phyloP scores from a whole-genome alignment of 2,797 vertebrate species.

The Chaetodon trifasciatus region DNA sequence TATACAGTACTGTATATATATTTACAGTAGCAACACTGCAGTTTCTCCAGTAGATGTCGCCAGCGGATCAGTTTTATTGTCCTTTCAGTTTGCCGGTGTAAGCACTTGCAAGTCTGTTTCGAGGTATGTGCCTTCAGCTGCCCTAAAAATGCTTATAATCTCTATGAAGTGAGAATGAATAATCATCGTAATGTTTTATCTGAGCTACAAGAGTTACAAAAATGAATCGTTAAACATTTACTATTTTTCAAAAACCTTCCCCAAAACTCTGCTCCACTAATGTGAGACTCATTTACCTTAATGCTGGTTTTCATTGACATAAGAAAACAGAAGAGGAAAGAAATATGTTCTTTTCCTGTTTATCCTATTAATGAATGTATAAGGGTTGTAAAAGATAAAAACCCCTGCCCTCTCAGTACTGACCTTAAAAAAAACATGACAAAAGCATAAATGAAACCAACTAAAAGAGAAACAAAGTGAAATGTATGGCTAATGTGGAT shows the following conservation, averaged over 20 bases:
- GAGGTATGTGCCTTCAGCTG: not conserved
- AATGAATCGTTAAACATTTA: not conserved
- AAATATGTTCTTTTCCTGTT: not conserved
- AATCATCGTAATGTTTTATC: not conserved
- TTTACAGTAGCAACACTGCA: not conserved
- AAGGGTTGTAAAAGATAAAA: not conserved
- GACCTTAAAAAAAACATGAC: not conserved
- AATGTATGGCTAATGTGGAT: not conserved
- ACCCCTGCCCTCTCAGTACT: not conserved
- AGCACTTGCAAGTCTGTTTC: not conserved
- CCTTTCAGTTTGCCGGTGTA: not conserved
- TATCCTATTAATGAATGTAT: not conserved
- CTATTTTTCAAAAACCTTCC: not conserved
- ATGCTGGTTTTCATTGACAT: not conserved
- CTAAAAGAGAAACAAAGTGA: not conserved
- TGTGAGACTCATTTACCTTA: not conserved
- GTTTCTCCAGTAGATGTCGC: constrained; percentile 64
- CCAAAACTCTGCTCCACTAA: not conserved
- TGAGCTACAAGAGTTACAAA: not conserved
- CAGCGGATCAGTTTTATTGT: constrained; percentile 8
- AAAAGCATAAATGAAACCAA: not conserved
- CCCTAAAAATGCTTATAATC: not conserved
- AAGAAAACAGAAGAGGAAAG: not conserved
- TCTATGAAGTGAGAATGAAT: not conserved
- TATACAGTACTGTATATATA: not conserved